Conservation (phyloP, 2,888 invertebrate species). For the Luperina nickerlii region DNA sequence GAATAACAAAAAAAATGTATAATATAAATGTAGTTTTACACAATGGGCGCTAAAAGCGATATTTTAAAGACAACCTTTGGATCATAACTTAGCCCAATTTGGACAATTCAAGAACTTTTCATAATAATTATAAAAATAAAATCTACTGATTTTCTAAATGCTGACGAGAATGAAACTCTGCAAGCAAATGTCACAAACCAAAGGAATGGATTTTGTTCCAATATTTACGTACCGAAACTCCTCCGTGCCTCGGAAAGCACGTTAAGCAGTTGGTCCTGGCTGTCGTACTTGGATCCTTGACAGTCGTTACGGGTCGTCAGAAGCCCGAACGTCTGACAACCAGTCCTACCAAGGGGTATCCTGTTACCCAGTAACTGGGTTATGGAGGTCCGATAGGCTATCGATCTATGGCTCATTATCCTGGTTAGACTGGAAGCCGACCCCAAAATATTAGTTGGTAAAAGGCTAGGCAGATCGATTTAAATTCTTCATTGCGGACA, state of each 20-base stretch:
- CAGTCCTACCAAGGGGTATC: not conserved
- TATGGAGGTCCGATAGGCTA: not conserved
- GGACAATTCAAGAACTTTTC: too few species aligned
- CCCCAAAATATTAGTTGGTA: not conserved
- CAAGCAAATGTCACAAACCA: not conserved
- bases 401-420: not conserved
- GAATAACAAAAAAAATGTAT: too few species aligned
- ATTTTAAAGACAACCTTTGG: not conserved
- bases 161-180: not conserved
- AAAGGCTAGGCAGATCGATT: not conserved
- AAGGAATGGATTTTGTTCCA: not conserved
- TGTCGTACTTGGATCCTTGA: not conserved
- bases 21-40: too few species aligned
- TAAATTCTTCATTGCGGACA: conserved; percentile 4
- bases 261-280: not conserved
- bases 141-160: not conserved
- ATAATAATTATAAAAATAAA: not conserved
- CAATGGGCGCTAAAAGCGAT: not conserved
- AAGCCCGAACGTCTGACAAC: not conserved
- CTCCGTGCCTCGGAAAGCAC: not conserved
- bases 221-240: not conserved
- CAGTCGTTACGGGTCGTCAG: too few species aligned
- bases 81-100: too few species aligned
- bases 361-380: not conserved
- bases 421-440: not conserved